Conservation (phyloP, 2,113 vertebrate genomes). For the Bubo scandiacus region DNA sequence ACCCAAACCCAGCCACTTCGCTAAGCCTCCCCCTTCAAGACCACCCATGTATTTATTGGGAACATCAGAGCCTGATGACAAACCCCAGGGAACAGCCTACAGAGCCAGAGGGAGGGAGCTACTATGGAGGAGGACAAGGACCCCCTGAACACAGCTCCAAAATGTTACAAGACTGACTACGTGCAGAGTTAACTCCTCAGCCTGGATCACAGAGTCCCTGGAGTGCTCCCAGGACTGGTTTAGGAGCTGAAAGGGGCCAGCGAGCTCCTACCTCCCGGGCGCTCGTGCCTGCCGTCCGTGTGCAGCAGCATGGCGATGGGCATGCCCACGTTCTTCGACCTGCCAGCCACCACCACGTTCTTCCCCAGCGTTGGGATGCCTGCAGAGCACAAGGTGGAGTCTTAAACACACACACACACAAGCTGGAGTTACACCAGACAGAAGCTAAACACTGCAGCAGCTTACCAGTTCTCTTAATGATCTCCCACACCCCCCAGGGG, state of each 20-base stretch:
- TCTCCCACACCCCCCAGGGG: slow-evolving; percentile 95
- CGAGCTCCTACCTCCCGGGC: slow-evolving; percentile 84
- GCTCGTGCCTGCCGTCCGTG: slow-evolving; percentile 90
- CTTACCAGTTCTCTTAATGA: slow-evolving; percentile 92
- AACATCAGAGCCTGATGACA: neutral
- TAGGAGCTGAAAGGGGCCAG: neutral
- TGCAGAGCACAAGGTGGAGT: neutral
- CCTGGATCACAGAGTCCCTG: neutral
- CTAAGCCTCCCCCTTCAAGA: rapidly evolving
- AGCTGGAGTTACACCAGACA: neutral
- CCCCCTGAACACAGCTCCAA: neutral
- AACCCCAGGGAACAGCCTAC: neutral
- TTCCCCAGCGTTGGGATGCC: slow-evolving; percentile 94
- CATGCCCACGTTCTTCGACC: slow-evolving; percentile 98
- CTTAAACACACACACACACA: rapidly evolving
- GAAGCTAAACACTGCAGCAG: no score
- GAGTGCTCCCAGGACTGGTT: rapidly evolving
- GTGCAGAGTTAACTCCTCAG: neutral
- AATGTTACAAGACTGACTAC: rapidly evolving
- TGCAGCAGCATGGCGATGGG: slow-evolving; percentile 97
- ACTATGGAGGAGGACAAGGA: neutral
- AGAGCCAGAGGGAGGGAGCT: neutral
- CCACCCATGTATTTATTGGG: rapidly evolving
- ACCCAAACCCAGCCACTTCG: neutral
- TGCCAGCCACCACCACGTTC: slow-evolving; percentile 93